Base-by-base conservation (phyloP, 2,888 invertebrate species). In the Endotricha flammealis region DNA sequence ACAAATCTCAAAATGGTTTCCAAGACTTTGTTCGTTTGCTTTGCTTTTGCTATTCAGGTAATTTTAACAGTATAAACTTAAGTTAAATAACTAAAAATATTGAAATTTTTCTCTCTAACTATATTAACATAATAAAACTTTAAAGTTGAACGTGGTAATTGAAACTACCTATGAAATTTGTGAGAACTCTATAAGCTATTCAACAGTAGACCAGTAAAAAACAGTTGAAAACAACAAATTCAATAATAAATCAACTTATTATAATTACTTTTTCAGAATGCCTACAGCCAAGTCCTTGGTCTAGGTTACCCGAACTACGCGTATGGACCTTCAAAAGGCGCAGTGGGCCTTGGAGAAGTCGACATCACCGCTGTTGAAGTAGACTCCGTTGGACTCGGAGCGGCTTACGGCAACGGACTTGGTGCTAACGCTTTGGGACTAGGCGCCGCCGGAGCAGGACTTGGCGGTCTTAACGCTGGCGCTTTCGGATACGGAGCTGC, bases 401-500 rank as follows among this genome's bases (percentile, higher is more conserved):
- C 4, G 6, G 20, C 20, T 20, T 20, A 20, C 20, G 20, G 20
- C 6, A 20, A 20, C 7, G 20, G 20, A 4, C n/a, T 20, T 2
- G 20, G 8, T 6, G 20, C 3, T 4, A n/a, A n/a, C n/a, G n/a
- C n/a, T n/a, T n/a, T n/a, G n/a, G 20, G 20, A 4, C 6, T 23
- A 4, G 25, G 12, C 14, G 14, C 32, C 8, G 32, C 14, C n/a
- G 3, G 20, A 2, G n/a, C n/a, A n/a, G 32, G 32, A 8, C 24
- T 32, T 7, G 32, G 16, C 20, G 28, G 14, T 9, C n/a, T n/a
- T n/a, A 27, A 9, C 24, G 12, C 37, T 12, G 56, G 50, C 37
- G n/a, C n/a, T n/a, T n/a, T n/a, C n/a, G n/a, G n/a, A n/a, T n/a
- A 8, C 6, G 44, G 40, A 29, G 58, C 54, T 45, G 57, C 56